Conservation (phyloP, 1,140 invertebrate genomes). For the Drosophila paulistorum region DNA sequence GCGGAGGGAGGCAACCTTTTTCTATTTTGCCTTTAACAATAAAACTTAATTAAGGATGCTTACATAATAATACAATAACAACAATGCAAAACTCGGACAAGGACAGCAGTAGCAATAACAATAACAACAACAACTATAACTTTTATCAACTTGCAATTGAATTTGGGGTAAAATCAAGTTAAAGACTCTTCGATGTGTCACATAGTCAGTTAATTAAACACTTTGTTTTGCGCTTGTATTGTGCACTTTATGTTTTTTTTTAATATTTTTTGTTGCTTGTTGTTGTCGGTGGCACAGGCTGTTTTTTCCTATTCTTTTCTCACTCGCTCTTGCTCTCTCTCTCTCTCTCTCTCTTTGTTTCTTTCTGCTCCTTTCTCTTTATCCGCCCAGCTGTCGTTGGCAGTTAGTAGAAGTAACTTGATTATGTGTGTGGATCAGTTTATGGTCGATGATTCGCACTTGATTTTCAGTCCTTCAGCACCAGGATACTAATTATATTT, state of each 20-base stretch:
- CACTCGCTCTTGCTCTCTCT: conserved; percentile 4
- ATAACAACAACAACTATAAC: conserved; percentile 11
- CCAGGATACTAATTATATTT: conserved; percentile 8
- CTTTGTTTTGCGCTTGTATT: neutral
- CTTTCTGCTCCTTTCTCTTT: neutral
- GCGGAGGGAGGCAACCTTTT: conserved; percentile 19
- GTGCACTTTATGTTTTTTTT: neutral
- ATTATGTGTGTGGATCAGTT: neutral
- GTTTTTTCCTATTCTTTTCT: neutral
- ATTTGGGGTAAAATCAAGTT: neutral
- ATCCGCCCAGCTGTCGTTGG: neutral
- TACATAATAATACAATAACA: conserved; percentile 62
- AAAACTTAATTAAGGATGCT: conserved; percentile 65
- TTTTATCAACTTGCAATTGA: neutral
- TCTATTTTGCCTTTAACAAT: conserved; percentile 57
- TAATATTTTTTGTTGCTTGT: neutral
- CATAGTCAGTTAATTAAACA: neutral
- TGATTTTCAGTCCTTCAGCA: conserved; percentile 3
- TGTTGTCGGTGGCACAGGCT: conserved; percentile 2
- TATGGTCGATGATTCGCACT: neutral
- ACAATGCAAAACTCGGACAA: conserved; percentile 28
- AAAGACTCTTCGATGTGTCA: too few species aligned
- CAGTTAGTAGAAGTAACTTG: neutral
- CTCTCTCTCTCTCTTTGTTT: neutral
- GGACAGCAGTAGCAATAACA: conserved; percentile 8